Evolutionary conservation across 2,797 vertebrate species (phyloP), one percentile per base, ranked within the genome.

Genomic region (Crocidura indochinensis): DNA sequence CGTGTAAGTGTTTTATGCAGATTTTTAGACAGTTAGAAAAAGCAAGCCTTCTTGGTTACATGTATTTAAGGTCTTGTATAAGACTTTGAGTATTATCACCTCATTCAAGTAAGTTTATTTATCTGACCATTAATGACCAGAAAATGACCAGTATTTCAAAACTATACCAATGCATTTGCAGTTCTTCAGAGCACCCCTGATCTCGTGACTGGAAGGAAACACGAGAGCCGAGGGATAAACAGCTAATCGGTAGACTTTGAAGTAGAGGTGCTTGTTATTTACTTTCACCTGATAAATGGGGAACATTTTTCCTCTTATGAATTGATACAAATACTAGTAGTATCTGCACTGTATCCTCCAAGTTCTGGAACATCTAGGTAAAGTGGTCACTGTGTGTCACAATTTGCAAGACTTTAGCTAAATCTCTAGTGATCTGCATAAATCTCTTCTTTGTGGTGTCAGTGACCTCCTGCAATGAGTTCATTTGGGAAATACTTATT

Each of bases 141-240:
- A 67, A 46, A 27, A 10, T 60, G 0, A 3, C 6, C 71, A 22
- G 72, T 65, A 29, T 71, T 72, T 78, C n/a, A 46, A 83, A 87
- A 74, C 71, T 11, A 20, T 71, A 6, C 27, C 17, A 15, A 15
- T 46, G 15, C n/a, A 11, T 81, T 64, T 47, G n/a, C 51, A 44
- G 46, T 46, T 71, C 62, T 88, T 80, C 15, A 69, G 38, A 87
- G n/a, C 84, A 72, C 65, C 64, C 38, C 91, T 95, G 93, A 95
- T 79, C 87, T 82, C 94, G 89, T 88, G 87, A 75, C 87, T 47
- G 60, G 71, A 73, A 53, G 81, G 88, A 82, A 87, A 38, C 14
- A 0, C 65, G 62, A n/a, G 44, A 10, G 56, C 8, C 19, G 68
- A 74, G 68, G 84, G n/a, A 53, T 24, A 49, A 79, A 78, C 81